Percentiles rank a stretch among this genome's conserved stretches.
These are phyloP conservation scores for Drosophila subobscura DNA, from an alignment of 1,140 invertebrate genomes.

Conservation along the genomic window DNA sequence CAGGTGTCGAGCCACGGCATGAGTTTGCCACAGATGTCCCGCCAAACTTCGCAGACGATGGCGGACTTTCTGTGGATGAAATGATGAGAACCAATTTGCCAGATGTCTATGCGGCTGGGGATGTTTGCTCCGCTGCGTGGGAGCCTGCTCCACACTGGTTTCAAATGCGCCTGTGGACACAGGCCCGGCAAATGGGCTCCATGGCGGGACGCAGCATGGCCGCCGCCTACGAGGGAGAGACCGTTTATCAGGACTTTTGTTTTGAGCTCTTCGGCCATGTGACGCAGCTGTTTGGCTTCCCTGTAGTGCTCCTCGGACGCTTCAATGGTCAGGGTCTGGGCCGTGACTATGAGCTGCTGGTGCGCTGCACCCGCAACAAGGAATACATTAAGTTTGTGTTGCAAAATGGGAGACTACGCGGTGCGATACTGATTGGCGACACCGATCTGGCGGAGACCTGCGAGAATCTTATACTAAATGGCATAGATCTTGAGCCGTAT, in stretches of 20 bases:
- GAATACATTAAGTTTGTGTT: slow-evolving; percentile 97
- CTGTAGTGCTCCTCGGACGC: slow-evolving; percentile 96
- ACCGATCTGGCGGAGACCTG: slow-evolving; percentile 99
- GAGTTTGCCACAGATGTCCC: slow-evolving; percentile 85
- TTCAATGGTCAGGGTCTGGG: slow-evolving; percentile 96
- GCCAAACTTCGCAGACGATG: slow-evolving; percentile 88
- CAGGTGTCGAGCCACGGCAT: slow-evolving; percentile 92
- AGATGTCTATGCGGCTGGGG: slow-evolving; percentile 97
- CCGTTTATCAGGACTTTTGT: slow-evolving; percentile 93
- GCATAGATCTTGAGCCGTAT: slow-evolving; percentile 94
- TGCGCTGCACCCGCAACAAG: slow-evolving; percentile 91
- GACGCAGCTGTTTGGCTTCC: slow-evolving; percentile 97
- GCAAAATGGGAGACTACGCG: slow-evolving; percentile 93
- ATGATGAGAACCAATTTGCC: slow-evolving; percentile 91
- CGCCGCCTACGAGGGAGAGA: slow-evolving; percentile 86
- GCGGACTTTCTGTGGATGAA: slow-evolving; percentile 92
- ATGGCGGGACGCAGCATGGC: slow-evolving; percentile 97
- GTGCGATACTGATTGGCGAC: slow-evolving; percentile 97
- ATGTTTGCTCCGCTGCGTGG: slow-evolving; percentile 94
- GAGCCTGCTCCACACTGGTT: slow-evolving; percentile 93
- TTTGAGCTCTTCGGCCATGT: slow-evolving; percentile 99
- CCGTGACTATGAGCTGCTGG: slow-evolving; percentile 92
- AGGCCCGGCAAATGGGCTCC: slow-evolving; percentile 98
- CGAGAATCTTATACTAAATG: slow-evolving; percentile 98
- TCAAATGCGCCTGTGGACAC: slow-evolving; percentile 98